Conservation (phyloP, 2,797 vertebrate genomes). For the Mus spretus region DNA sequence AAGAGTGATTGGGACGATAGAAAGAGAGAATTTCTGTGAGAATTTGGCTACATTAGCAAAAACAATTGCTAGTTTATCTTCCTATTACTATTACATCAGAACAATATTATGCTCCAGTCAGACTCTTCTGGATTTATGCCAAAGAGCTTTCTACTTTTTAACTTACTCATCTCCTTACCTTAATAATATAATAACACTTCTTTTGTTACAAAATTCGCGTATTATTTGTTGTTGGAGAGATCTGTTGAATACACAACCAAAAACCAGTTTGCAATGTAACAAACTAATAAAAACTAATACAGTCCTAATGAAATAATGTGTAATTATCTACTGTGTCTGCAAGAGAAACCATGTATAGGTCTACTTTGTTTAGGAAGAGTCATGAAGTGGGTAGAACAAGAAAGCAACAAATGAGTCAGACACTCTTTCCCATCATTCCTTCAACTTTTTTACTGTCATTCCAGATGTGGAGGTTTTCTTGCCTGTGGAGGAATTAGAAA, state of each 20-base stretch:
- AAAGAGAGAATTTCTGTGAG: neutral
- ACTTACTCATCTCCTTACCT: constrained; percentile 19
- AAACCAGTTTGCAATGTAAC: neutral
- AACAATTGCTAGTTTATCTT: constrained; percentile 25
- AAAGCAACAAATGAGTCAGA: constrained; percentile 10
- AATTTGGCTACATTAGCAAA: neutral
- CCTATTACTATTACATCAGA: constrained; percentile 35
- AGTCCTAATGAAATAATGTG: constrained; percentile 46
- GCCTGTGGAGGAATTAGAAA: neutral
- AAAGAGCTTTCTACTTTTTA: constrained; percentile 64
- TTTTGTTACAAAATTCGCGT: constrained; percentile 11
- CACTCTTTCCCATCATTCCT: neutral
- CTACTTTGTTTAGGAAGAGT: constrained; percentile 13
- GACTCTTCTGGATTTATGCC: constrained; percentile 15
- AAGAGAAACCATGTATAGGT: neutral
- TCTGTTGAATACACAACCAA: constrained; percentile 37
- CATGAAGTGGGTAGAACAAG: neutral
- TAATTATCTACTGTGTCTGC: neutral
- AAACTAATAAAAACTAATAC: neutral
- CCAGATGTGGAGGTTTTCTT: constrained; percentile 14
- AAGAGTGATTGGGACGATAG: neutral
- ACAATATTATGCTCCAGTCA: constrained; percentile 34
- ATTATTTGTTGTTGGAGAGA: constrained; percentile 8
- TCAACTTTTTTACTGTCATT: neutral
- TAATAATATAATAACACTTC: neutral